These are phyloP conservation scores for Eulemur coronatus DNA, from an alignment of 2,797 vertebrate genomes.

Conservation along the genomic window DNA sequence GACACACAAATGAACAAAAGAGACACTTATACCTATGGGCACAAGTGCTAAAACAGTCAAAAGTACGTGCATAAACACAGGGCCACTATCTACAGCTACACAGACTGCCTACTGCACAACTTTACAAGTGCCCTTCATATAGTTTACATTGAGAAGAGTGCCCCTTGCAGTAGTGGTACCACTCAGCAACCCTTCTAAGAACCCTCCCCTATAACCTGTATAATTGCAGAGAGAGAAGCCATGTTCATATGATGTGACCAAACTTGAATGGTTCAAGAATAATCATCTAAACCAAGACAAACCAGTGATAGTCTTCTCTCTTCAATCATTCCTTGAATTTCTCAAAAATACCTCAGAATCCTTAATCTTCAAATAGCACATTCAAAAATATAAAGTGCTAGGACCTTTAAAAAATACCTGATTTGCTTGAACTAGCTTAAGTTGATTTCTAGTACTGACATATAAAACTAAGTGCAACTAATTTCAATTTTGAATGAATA, in stretches of 20 bases:
- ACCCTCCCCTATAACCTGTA: too few relatives aligned
- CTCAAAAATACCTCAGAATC: background rate
- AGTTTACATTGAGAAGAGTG: background rate
- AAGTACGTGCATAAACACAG: background rate
- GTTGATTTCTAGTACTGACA: background rate
- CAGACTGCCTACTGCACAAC: background rate
- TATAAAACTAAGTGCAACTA: background rate
- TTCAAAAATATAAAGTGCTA: background rate
- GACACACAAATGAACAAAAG: background rate
- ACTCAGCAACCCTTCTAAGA: background rate
- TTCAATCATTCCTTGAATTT: background rate
- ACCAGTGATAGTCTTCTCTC: background rate
- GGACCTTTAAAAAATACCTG: background rate
- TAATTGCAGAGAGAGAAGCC: background rate
- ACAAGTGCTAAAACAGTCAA: background rate
- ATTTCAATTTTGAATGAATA: constrained; percentile 47
- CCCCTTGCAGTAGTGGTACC: background rate
- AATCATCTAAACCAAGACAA: background rate
- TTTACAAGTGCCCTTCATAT: background rate
- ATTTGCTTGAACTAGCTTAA: constrained; percentile 5
- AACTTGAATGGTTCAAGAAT: background rate
- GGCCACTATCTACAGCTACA: background rate
- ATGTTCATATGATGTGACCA: background rate
- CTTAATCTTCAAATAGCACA: background rate
- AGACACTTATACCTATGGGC: background rate